Evolutionary conservation across 2,888 invertebrate genomes (phyloP).

Genomic region (Phortica magna): DNA sequence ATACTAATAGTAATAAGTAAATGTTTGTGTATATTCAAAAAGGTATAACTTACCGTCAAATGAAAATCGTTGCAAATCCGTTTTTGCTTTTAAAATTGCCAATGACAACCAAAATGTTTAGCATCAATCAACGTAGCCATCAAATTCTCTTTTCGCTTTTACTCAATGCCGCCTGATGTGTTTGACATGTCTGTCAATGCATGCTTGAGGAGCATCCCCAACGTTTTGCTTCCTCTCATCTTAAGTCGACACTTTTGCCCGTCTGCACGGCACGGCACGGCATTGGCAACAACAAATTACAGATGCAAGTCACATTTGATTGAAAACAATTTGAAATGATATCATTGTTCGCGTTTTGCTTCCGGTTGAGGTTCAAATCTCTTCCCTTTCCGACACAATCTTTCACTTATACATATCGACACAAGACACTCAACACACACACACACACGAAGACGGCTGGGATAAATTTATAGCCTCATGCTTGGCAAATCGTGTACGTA

Average conservation of each 20-base stretch:
- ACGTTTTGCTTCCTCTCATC: not conserved
- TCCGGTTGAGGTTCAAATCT: conserved; percentile 23
- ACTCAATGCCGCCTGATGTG: not conserved
- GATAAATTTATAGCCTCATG: conserved; percentile 15
- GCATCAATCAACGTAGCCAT: conserved; percentile 7
- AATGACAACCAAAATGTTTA: conserved; percentile 16
- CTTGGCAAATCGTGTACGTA: conserved; percentile 54
- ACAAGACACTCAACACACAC: not conserved
- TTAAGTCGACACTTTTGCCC: not conserved
- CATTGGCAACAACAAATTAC: conserved; percentile 59
- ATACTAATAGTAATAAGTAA: no score
- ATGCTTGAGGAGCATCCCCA: not conserved
- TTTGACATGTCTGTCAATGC: not conserved
- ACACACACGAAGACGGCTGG: not conserved
- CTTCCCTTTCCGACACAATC: not conserved
- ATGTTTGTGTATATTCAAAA: no score
- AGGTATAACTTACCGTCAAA: no score
- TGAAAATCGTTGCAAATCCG: no score
- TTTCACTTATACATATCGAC: not conserved
- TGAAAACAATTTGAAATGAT: conserved; percentile 70
- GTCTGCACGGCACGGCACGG: conserved; percentile 51
- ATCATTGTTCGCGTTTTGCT: conserved; percentile 47
- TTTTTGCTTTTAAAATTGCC: no score
- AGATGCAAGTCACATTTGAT: conserved; percentile 70
- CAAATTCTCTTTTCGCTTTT: not conserved